These are phyloP conservation scores for Ligdia adustata DNA, from an alignment of 2,888 invertebrate genomes.

Conservation along the genomic window DNA sequence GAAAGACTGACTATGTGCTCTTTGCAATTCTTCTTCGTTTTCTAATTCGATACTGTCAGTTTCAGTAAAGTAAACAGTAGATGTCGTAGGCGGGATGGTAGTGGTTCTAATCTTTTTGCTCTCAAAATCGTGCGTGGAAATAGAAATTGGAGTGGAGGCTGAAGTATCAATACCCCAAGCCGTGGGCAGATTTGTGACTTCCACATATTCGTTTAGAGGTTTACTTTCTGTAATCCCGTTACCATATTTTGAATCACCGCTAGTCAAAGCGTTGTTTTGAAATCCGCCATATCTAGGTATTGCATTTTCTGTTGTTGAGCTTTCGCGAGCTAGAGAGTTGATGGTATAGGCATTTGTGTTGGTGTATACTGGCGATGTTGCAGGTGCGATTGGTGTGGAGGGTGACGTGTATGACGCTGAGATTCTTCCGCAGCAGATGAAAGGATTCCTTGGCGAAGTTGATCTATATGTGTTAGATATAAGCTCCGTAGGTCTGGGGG, in stretches of 20 bases:
- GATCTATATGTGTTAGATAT: slow-evolving; percentile 49
- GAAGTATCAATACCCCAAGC: slow-evolving; percentile 73
- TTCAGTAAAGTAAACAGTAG: slow-evolving; percentile 69
- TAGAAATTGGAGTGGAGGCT: slow-evolving; percentile 56
- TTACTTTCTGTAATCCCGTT: slow-evolving; percentile 70
- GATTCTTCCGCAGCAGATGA: slow-evolving; percentile 73
- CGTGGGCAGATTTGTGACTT: slow-evolving; percentile 72
- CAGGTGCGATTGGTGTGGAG: slow-evolving; percentile 50
- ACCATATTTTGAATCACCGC: slow-evolving; percentile 72
- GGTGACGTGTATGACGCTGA: slow-evolving; percentile 75
- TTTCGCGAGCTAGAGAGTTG: slow-evolving; percentile 53
- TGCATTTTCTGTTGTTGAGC: slow-evolving; percentile 59
- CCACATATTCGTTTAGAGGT: slow-evolving; percentile 73
- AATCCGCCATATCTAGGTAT: slow-evolving; percentile 66
- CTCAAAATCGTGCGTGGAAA: slow-evolving; percentile 63
- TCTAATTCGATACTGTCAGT: slow-evolving; percentile 74
- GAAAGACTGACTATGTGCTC: slow-evolving; percentile 88
- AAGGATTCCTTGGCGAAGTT: slow-evolving; percentile 62
- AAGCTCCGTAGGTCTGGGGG: slow-evolving; percentile 46
- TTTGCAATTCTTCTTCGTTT: slow-evolving; percentile 86
- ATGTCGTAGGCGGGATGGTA: slow-evolving; percentile 55
- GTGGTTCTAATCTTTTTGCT: slow-evolving; percentile 68
- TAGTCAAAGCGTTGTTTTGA: slow-evolving; percentile 69
- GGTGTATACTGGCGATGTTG: slow-evolving; percentile 64
- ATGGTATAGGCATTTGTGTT: slow-evolving; percentile 68